These are phyloP conservation scores for Phrynocephalus versicolor DNA, from an alignment of 2,113 vertebrate species.

Conservation along the genomic window DNA sequence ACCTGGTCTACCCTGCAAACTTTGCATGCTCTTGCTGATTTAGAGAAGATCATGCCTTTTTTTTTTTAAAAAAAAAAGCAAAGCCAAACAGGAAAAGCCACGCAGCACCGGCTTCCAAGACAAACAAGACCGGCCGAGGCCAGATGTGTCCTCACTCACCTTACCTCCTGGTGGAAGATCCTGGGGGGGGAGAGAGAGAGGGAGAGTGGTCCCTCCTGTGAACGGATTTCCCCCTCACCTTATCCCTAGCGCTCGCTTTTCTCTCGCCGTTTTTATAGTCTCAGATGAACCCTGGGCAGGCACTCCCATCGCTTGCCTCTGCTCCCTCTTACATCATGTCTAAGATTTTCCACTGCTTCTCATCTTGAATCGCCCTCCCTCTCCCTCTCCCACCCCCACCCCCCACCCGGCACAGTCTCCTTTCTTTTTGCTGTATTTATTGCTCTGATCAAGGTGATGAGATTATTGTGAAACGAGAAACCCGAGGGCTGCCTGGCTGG, in stretches of 20 bases:
- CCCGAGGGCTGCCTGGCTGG: not conserved
- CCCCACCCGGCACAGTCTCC: conserved; percentile 21
- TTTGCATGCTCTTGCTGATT: not conserved
- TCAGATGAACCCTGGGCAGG: conserved; percentile 48
- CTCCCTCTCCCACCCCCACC: conserved; percentile 43
- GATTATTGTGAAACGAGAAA: not conserved
- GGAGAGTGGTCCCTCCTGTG: conserved; percentile 39
- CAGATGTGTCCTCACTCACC: conserved; percentile 48
- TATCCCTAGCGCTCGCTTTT: conserved; percentile 52
- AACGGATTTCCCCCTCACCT: conserved; percentile 48
- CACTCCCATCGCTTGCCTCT: conserved; percentile 75
- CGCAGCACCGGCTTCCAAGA: conserved; percentile 4
- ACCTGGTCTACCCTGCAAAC: not conserved
- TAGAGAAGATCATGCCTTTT: not conserved
- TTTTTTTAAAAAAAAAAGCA: no score
- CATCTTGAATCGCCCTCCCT: conserved; percentile 68
- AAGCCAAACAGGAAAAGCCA: conserved; percentile 33
- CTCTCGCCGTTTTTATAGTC: conserved; percentile 67
- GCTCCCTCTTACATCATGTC: conserved; percentile 84
- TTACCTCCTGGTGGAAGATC: conserved; percentile 76
- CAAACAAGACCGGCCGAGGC: conserved; percentile 25
- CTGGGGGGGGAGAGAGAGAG: no score
- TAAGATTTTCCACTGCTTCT: conserved; percentile 82
- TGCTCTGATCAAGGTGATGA: conserved; percentile 58
- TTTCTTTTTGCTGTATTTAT: conserved; percentile 50